Conservation (phyloP, 2,797 vertebrate species). For the Melanotaenia nigrans region DNA sequence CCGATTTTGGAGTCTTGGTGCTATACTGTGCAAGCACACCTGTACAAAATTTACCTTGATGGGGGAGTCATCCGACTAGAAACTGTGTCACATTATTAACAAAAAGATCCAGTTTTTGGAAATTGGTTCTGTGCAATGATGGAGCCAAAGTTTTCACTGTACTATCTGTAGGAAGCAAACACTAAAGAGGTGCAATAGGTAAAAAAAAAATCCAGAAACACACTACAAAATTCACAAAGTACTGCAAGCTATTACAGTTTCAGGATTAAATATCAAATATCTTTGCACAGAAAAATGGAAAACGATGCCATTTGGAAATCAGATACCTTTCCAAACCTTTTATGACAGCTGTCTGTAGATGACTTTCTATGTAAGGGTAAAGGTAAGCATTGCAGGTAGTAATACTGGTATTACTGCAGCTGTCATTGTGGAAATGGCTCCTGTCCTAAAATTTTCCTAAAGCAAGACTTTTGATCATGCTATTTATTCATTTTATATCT, state of each 20-base stretch:
- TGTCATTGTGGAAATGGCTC: constrained; percentile 6
- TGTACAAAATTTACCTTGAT: background rate
- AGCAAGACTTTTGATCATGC: constrained; percentile 35
- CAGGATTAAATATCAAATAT: no score
- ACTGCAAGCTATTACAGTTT: no score
- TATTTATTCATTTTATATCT: constrained; percentile 26
- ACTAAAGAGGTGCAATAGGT: no score
- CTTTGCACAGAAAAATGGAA: no score
- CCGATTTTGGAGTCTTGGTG: background rate
- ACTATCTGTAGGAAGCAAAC: background rate
- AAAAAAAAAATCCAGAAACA: no score
- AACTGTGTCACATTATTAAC: background rate
- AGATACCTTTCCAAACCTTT: background rate
- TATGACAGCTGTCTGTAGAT: background rate
- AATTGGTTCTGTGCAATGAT: background rate
- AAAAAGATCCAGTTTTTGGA: background rate
- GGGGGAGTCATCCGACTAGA: background rate
- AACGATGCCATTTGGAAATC: no score
- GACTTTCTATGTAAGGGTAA: constrained; percentile 8
- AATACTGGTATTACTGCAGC: constrained; percentile 2
- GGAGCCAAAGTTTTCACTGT: background rate
- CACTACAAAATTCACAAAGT: no score
- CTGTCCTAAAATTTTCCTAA: constrained; percentile 19
- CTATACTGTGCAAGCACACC: background rate
- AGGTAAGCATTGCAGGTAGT: background rate